Evolutionary conservation across 1,140 invertebrate genomes (phyloP).

Genomic region (Ceratitis capitata): DNA sequence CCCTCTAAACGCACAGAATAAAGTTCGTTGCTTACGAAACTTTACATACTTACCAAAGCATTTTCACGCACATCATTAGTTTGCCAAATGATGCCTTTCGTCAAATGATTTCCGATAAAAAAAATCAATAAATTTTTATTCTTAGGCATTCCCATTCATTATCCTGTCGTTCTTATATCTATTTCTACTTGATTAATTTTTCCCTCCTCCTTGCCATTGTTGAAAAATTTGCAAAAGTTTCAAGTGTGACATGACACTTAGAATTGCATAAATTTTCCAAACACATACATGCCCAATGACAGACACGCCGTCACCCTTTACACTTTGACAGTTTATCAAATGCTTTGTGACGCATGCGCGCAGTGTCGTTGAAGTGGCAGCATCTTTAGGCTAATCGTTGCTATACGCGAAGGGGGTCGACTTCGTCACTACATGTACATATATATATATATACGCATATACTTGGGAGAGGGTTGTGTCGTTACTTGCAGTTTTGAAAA

Average conservation of each 20-base stretch:
- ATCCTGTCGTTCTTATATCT: not conserved
- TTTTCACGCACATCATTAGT: too few species aligned
- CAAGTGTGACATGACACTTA: constrained; percentile 34
- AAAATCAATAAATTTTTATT: not conserved
- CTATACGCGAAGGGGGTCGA: not conserved
- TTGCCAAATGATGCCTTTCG: constrained; percentile 11
- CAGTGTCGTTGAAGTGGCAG: not conserved
- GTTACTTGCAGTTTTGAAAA: constrained; percentile 12
- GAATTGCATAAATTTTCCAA: constrained; percentile 1
- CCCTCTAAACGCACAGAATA: too few species aligned
- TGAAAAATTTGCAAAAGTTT: not conserved
- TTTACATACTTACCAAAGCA: too few species aligned
- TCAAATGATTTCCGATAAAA: not conserved
- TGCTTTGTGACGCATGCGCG: constrained; percentile 5
- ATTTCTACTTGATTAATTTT: constrained; percentile 22
- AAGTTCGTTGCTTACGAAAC: too few species aligned
- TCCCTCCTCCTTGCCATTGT: not conserved
- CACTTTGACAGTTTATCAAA: not conserved
- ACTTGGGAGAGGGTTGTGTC: not conserved
- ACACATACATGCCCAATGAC: not conserved
- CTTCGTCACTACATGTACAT: not conserved
- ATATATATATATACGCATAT: too few species aligned
- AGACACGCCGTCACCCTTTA: not conserved
- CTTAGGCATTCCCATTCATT: not conserved
- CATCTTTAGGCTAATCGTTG: not conserved